Conservation (phyloP, 2,888 invertebrate species). For the Lymantria monacha region DNA sequence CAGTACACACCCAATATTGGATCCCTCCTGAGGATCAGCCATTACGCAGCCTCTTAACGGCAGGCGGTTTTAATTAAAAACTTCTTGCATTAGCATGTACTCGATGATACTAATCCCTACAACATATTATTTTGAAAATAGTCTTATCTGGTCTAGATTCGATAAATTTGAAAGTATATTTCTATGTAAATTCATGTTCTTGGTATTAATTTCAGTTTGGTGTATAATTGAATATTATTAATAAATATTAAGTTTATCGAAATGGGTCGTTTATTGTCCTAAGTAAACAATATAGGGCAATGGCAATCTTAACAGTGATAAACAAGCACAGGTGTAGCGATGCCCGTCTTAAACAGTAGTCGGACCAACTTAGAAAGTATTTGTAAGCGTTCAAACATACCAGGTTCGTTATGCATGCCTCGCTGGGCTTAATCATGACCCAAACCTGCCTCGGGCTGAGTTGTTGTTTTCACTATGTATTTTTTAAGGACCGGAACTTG, state of each 20-base stretch:
- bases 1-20: conserved; percentile 74
- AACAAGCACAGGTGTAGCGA: conserved; percentile 70
- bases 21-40: conserved; percentile 76
- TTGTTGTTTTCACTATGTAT: conserved; percentile 79
- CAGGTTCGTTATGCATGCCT: conserved; percentile 76
- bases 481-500: conserved; percentile 62
- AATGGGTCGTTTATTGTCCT: conserved; percentile 46
- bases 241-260: conserved; percentile 64
- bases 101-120: conserved; percentile 71
- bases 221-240: conserved; percentile 55
- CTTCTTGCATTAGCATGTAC: conserved; percentile 80
- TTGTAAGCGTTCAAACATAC: conserved; percentile 76
- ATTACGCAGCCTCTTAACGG: conserved; percentile 80
- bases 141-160: conserved; percentile 32
- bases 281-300: conserved; percentile 63
- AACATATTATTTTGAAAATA: conserved; percentile 69
- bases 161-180: not conserved
- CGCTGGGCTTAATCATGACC: conserved; percentile 77
- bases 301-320: conserved; percentile 60
- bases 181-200: conserved; percentile 8
- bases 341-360: conserved; percentile 61
- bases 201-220: conserved; percentile 27
- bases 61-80: conserved; percentile 81
- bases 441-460: conserved; percentile 63
- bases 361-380: conserved; percentile 73